A percentile compares a stretch with the other conserved stretches of the same genome.
Evolutionary conservation across 2,113 vertebrate genomes (phyloP).

Genomic region (Lanius ludovicianus): DNA sequence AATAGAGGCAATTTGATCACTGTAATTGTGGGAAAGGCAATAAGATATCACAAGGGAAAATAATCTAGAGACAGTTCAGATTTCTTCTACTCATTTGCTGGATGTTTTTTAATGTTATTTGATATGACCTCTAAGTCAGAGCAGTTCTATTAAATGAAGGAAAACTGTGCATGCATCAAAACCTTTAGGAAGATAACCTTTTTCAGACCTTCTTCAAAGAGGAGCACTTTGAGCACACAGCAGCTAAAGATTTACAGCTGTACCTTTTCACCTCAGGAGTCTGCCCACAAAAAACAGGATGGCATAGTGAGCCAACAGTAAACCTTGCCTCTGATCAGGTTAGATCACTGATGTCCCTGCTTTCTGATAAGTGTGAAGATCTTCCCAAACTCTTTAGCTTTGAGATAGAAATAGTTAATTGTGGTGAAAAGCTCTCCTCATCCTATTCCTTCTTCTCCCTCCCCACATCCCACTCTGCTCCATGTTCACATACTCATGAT

Average conservation of each 20-base stretch:
- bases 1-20: neutral
- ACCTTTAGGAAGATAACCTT: neutral
- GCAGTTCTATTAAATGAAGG: neutral
- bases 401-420: neutral
- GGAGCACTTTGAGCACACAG: neutral
- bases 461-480: accelerated
- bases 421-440: neutral
- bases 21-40: neutral
- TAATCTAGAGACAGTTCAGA: neutral
- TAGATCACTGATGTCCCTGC: neutral
- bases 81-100: neutral
- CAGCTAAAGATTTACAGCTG: neutral
- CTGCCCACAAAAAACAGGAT: neutral
- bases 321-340: neutral
- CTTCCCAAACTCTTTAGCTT: neutral
- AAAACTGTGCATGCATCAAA: neutral
- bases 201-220: neutral
- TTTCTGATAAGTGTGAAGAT: neutral
- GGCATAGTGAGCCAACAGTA: neutral
- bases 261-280: neutral
- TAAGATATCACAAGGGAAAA: neutral
- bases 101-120: neutral
- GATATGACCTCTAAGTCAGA: neutral
- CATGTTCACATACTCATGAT: neutral
- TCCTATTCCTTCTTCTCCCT: accelerated